Evolutionary conservation across 37 sponge, comb jelly and placozoan species (phyloP).

Genomic region (Tethya wilhelma): DNA sequence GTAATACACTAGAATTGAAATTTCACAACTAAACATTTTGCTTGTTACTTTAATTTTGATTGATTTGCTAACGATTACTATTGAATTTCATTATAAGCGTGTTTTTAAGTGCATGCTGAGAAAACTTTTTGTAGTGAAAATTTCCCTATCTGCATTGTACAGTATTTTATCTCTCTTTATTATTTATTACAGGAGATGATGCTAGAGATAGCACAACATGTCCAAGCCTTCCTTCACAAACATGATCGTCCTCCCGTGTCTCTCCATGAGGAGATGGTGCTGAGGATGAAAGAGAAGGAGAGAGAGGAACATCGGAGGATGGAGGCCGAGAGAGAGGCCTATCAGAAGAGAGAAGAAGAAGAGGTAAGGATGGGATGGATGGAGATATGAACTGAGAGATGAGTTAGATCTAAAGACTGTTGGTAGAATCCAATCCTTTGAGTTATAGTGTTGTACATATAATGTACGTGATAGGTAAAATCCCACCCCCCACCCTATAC

Average conservation of each 20-base stretch:
- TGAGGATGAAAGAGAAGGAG: constrained; percentile 50
- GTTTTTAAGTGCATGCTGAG: constrained; percentile 3
- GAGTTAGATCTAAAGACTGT: neutral
- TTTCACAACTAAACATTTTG: no score
- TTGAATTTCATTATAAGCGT: neutral
- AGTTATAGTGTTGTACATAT: no score
- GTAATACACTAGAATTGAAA: no score
- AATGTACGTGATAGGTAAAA: no score
- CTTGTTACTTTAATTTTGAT: no score
- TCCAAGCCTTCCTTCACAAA: constrained; percentile 67
- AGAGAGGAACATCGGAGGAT: constrained; percentile 19
- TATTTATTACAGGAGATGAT: constrained; percentile 75
- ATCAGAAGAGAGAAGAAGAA: constrained; percentile 24
- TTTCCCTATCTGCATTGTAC: neutral
- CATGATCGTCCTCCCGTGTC: constrained; percentile 70
- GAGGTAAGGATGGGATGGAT: constrained; percentile 21
- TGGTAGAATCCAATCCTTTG: no score
- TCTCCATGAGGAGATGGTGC: constrained; percentile 79
- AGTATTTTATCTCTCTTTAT: neutral
- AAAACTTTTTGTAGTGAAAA: no score
- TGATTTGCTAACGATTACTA: neutral
- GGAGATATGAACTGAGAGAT: neutral
- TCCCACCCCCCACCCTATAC: neutral
- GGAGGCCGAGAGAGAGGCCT: constrained; percentile 26
- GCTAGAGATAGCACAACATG: constrained; percentile 56